phyloP scores from a whole-genome alignment of 2,888 invertebrate species.

The Brenthis hecate region DNA sequence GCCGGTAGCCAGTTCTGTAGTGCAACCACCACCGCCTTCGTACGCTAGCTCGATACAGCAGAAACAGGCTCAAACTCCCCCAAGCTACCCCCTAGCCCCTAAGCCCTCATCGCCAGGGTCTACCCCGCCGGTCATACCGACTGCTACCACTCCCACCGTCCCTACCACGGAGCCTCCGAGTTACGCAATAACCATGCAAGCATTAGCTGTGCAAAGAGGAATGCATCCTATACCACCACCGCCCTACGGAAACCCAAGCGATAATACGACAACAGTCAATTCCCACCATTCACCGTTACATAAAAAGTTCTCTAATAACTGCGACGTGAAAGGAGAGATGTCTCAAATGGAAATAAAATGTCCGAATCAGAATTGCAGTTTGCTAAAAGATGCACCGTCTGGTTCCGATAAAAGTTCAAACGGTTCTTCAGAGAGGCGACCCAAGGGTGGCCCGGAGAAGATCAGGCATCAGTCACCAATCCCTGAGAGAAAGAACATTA shows the following conservation, averaged over 20 bases:
- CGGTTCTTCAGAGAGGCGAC: slow-evolving; percentile 70
- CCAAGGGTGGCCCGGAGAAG: slow-evolving; percentile 84
- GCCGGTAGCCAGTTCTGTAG: slow-evolving; percentile 74
- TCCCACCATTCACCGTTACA: slow-evolving; percentile 84
- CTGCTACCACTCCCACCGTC: slow-evolving; percentile 76
- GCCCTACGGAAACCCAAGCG: slow-evolving; percentile 83
- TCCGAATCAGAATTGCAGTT: slow-evolving; percentile 77
- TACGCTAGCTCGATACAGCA: slow-evolving; percentile 91
- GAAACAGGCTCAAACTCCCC: slow-evolving; percentile 82
- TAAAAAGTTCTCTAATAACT: slow-evolving; percentile 86
- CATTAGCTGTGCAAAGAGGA: slow-evolving; percentile 87
- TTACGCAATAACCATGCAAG: slow-evolving; percentile 95
- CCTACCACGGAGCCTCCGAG: slow-evolving; percentile 95
- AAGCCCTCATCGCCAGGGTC: slow-evolving; percentile 81
- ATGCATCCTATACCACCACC: slow-evolving; percentile 87
- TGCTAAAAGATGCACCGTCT: slow-evolving; percentile 78
- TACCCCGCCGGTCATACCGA: slow-evolving; percentile 66
- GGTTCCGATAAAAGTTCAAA: slow-evolving; percentile 82
- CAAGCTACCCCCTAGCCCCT: slow-evolving; percentile 76
- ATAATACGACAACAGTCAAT: slow-evolving; percentile 65
- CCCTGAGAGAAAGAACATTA: slow-evolving; percentile 94
- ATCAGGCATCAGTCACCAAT: slow-evolving; percentile 97
- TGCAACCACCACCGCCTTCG: slow-evolving; percentile 89
- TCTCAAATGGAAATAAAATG: slow-evolving; percentile 82
- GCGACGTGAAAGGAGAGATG: slow-evolving; percentile 73